These are phyloP conservation scores for Delichon dasypus DNA, from an alignment of 2,797 vertebrate species.

Conservation along the genomic window DNA sequence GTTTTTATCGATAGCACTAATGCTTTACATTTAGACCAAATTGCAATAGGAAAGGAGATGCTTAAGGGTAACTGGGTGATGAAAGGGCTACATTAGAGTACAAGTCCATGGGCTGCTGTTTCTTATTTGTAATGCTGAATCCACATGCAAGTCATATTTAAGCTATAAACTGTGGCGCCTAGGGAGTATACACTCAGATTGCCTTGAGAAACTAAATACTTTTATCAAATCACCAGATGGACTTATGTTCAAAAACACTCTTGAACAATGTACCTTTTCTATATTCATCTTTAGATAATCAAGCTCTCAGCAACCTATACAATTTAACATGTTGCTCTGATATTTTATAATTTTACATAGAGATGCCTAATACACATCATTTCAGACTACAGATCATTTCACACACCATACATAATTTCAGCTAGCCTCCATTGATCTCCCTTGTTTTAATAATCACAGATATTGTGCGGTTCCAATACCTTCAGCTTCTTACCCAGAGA, in stretches of 20 bases:
- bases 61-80: conserved; percentile 92
- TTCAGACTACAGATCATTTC: conserved; percentile 3
- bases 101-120: conserved; percentile 87
- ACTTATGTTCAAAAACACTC: conserved; percentile 69
- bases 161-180: conserved; percentile 87
- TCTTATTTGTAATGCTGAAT: conserved; percentile 89
- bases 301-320: not conserved
- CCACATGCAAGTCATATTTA: conserved; percentile 93
- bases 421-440: not conserved
- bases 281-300: not conserved
- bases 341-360: not conserved
- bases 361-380: not conserved
- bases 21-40: conserved; percentile 93
- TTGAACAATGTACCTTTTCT: conserved; percentile 55
- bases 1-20: conserved; percentile 92
- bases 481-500: not conserved
- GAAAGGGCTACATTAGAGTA: conserved; percentile 92
- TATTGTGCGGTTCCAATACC: not conserved
- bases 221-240: conserved; percentile 94
- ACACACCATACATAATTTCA: not conserved
- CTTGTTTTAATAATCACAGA: not conserved
- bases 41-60: conserved; percentile 90
- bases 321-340: not conserved
- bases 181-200: conserved; percentile 82
- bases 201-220: conserved; percentile 91